These are phyloP conservation scores for Chaenogobius annularis DNA, from an alignment of 2,113 vertebrate species.

Conservation along the genomic window DNA sequence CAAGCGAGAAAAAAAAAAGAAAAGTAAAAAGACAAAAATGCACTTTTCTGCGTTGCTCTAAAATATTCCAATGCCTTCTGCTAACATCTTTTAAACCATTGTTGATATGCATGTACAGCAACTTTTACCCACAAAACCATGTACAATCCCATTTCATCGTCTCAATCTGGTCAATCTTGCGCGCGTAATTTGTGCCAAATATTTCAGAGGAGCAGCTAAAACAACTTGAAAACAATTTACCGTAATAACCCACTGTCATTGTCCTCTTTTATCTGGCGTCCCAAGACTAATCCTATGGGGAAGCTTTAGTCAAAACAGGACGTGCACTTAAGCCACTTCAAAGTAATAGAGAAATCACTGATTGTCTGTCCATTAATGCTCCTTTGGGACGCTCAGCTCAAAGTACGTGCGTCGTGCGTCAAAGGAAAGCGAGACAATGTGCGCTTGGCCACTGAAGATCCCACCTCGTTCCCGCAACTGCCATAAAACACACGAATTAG, in stretches of 20 bases:
- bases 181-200: neutral
- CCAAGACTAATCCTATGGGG: neutral
- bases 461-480: constrained; percentile 7
- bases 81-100: neutral
- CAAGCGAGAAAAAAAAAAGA: neutral
- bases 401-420: constrained; percentile 49
- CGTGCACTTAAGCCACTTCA: constrained; percentile 4
- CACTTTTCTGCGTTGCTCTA: neutral
- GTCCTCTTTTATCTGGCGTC: neutral
- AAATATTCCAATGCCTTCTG: neutral
- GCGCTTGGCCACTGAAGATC: constrained; percentile 20
- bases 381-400: constrained; percentile 27
- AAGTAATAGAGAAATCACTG: constrained; percentile 12
- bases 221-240: constrained; percentile 1
- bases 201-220: neutral
- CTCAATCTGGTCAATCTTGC: neutral
- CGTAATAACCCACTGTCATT: constrained; percentile 1
- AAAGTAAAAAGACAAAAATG: too few relatives aligned
- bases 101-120: neutral
- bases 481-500: constrained; percentile 3
- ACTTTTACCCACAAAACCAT: neutral
- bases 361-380: constrained; percentile 7
- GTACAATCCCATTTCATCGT: neutral
- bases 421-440: constrained; percentile 49
- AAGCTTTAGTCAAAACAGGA: constrained; percentile 18